Evolutionary conservation across 2,888 invertebrate species (phyloP).

Genomic region (Trisateles emortualis): DNA sequence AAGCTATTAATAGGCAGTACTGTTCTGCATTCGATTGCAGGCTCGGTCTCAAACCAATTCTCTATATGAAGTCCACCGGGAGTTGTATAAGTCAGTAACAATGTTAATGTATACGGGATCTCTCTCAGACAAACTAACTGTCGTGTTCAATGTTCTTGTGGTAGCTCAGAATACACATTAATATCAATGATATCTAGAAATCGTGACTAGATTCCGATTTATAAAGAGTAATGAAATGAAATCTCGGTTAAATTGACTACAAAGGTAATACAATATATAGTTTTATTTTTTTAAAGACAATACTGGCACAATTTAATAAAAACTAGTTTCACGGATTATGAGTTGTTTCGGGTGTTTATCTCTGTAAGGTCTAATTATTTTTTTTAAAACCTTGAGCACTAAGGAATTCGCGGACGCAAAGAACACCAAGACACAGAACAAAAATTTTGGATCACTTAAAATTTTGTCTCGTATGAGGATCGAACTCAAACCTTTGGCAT

Average conservation of each 20-base stretch:
- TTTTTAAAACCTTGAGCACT: no score
- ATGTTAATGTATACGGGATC: constrained; percentile 11
- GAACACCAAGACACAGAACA: no score
- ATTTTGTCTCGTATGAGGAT: no score
- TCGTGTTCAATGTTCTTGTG: neutral
- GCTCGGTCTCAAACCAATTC: constrained; percentile 4
- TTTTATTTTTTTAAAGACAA: no score
- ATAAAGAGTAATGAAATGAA: neutral
- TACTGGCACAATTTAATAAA: neutral
- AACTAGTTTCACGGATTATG: no score
- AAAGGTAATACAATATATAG: neutral
- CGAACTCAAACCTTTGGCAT: no score
- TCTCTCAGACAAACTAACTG: constrained; percentile 6
- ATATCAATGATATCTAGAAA: constrained; percentile 2
- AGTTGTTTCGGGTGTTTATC: no score
- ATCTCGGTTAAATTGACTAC: neutral
- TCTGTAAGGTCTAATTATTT: no score
- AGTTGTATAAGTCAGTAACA: constrained; percentile 7
- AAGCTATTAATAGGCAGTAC: constrained; percentile 9
- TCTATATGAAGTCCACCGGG: constrained; percentile 6
- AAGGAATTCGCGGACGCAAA: no score
- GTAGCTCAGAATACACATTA: neutral
- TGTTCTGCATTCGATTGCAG: constrained; percentile 6
- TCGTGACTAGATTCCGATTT: neutral
- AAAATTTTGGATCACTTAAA: no score